Evolutionary conservation across 2,888 invertebrate genomes (phyloP).

Genomic region (Euplagia quadripunctaria): DNA sequence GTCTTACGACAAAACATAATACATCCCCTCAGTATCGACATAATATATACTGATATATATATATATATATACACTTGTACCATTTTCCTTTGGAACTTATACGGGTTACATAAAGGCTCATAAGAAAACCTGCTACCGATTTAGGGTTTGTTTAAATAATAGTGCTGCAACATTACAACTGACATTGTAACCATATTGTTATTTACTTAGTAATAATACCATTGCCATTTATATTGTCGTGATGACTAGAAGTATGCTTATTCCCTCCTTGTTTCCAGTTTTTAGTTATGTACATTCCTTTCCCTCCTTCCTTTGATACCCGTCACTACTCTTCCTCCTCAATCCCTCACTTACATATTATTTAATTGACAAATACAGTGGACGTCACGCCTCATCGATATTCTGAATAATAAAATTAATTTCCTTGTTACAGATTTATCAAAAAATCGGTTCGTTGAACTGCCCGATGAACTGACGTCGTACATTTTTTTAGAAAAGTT

Average conservation of each 20-base stretch:
- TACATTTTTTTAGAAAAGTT: conserved; percentile 96
- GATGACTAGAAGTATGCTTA: no score
- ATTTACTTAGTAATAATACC: no score
- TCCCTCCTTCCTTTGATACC: no score
- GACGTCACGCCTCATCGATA: neutral
- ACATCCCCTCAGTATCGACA: conserved; percentile 18
- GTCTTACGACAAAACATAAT: conserved; percentile 24
- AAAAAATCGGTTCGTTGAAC: conserved; percentile 92
- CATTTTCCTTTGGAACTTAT: conserved; percentile 28
- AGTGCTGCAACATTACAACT: neutral
- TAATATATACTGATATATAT: no score
- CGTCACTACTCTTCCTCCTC: no score
- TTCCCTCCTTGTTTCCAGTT: neutral
- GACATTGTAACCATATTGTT: neutral
- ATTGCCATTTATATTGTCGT: no score
- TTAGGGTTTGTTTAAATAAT: neutral
- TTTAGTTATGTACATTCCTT: no score
- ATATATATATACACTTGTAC: no score
- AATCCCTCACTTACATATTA: no score
- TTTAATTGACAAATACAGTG: neutral
- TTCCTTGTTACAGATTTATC: conserved; percentile 83
- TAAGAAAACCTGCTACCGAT: neutral
- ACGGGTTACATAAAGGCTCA: conserved; percentile 32
- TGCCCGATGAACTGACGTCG: conserved; percentile 96
- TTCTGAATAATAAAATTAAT: conserved; percentile 10